Evolutionary conservation across 2,888 invertebrate species (phyloP).

Genomic region (Aphidius colemani): DNA sequence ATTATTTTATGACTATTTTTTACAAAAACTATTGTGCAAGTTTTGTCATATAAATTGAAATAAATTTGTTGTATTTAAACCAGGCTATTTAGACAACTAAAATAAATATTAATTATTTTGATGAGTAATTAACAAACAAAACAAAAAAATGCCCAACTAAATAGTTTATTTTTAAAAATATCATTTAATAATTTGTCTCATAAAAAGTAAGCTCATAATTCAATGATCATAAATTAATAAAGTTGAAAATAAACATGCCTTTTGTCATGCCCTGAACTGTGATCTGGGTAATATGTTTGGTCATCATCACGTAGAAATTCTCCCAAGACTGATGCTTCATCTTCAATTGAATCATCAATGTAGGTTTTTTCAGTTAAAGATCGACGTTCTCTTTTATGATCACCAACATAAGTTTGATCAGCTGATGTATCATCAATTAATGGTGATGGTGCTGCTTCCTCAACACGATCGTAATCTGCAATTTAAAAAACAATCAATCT

Average conservation of each 20-base stretch:
- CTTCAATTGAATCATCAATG: conserved; percentile 33
- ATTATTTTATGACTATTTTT: no score
- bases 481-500: conserved; percentile 3
- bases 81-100: no score
- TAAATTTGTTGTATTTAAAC: no score
- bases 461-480: conserved; percentile 40
- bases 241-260: neutral
- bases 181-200: neutral
- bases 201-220: neutral
- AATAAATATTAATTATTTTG: no score
- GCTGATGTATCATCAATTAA: conserved; percentile 41
- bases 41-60: no score
- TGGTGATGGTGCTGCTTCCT: conserved; percentile 35
- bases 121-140: no score
- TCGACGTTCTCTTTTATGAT: conserved; percentile 42
- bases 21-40: no score
- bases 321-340: conserved; percentile 30
- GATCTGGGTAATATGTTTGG: conserved; percentile 17
- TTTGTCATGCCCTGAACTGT: conserved; percentile 1
- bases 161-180: neutral
- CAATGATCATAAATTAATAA: neutral
- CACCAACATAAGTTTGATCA: conserved; percentile 40
- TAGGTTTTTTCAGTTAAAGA: conserved; percentile 42
- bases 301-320: conserved; percentile 35
- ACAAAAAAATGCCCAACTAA: no score